Conservation (phyloP, 1,140 invertebrate species). For the Physella acuta region DNA sequence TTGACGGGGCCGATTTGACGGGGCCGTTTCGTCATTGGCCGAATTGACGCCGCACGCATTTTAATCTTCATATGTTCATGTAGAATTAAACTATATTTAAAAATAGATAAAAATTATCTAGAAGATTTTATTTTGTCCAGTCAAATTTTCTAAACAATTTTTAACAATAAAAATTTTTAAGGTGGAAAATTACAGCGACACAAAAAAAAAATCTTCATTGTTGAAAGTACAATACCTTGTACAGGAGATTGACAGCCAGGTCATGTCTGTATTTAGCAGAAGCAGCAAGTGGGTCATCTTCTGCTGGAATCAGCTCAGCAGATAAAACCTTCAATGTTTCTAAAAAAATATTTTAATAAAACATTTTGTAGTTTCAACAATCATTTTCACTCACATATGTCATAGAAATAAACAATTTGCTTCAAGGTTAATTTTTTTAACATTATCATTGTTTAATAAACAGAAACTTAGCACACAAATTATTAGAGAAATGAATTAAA, state of each 20-base stretch:
- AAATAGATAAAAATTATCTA: background rate
- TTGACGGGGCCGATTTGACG: no score
- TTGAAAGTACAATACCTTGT: slow-evolving; percentile 53
- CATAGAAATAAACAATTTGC: background rate
- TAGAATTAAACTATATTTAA: background rate
- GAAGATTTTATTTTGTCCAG: no score
- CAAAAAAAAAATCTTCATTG: background rate
- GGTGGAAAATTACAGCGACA: no score
- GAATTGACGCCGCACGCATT: no score
- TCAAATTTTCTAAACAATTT: no score
- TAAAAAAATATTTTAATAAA: background rate
- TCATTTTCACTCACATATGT: no score
- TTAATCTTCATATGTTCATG: background rate
- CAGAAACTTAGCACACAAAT: background rate
- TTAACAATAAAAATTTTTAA: no score
- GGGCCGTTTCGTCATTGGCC: no score
- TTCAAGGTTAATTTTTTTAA: background rate
- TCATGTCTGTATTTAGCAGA: slow-evolving; percentile 66
- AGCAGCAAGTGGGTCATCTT: slow-evolving; percentile 64
- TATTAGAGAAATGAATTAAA: background rate
- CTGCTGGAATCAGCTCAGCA: slow-evolving; percentile 69
- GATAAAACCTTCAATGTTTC: slow-evolving; percentile 63
- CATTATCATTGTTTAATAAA: slow-evolving; percentile 28
- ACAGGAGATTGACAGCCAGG: slow-evolving; percentile 65
- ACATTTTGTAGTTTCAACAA: background rate